These are phyloP conservation scores for Microcebus lehilahytsara DNA, from an alignment of 2,113 vertebrate genomes.

Conservation along the genomic window DNA sequence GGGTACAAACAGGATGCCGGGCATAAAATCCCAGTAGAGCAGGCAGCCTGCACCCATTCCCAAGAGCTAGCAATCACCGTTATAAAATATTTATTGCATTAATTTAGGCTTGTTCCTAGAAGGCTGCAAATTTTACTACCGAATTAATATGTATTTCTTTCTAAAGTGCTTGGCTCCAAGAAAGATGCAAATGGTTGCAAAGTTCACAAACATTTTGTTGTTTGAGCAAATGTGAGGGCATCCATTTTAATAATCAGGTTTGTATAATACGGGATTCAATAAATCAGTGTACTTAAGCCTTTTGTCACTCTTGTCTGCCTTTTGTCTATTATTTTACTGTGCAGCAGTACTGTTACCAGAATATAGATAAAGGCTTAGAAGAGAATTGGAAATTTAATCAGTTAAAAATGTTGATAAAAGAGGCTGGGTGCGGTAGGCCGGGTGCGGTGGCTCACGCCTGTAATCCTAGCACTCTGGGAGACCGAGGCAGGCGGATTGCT, in stretches of 20 bases:
- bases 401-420: not conserved
- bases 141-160: not conserved
- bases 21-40: not conserved
- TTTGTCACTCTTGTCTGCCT: not conserved
- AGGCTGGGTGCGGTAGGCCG: too few species aligned
- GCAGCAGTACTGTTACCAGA: not conserved
- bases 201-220: not conserved
- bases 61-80: not conserved
- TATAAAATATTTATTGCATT: not conserved
- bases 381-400: not conserved
- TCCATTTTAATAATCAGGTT: not conserved
- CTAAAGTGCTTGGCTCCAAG: not conserved
- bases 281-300: not conserved
- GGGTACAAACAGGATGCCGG: not conserved
- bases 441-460: too few species aligned
- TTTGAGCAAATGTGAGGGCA: not conserved
- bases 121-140: not conserved
- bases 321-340: not conserved
- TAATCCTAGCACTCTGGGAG: too few species aligned
- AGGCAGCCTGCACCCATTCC: not conserved
- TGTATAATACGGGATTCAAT: not conserved
- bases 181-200: not conserved
- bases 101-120: not conserved
- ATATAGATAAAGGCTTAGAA: not conserved
- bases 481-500: too few species aligned